A percentile compares a stretch with the other conserved stretches of the same genome.
phyloP scores from a whole-genome alignment of 2,113 vertebrate genomes.

The Oxygymnocypris stewartii region DNA sequence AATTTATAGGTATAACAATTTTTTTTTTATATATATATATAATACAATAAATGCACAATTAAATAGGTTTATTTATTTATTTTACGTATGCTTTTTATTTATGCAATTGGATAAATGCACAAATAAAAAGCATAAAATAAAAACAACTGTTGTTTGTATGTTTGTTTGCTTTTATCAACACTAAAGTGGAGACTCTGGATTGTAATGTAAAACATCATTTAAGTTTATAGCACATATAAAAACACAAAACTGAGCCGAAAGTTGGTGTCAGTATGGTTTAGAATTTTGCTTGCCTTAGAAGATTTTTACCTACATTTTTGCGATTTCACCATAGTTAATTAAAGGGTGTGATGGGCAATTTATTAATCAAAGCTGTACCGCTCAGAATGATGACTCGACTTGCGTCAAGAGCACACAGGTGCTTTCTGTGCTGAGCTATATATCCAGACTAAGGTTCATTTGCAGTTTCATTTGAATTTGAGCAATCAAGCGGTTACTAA shows the following conservation, averaged over 20 bases:
- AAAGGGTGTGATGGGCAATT: neutral
- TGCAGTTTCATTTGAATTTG: neutral
- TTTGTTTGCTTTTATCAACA: neutral
- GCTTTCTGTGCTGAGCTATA: conserved; percentile 53
- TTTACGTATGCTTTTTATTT: neutral
- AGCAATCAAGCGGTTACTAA: neutral
- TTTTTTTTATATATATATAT: no score
- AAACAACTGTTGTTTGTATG: neutral
- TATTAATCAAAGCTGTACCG: neutral
- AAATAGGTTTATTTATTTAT: neutral
- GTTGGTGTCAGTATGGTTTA: neutral
- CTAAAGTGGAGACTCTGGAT: neutral
- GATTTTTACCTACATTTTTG: neutral
- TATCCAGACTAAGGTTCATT: conserved; percentile 28
- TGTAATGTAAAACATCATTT: neutral
- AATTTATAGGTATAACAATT: neutral
- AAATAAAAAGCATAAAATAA: neutral
- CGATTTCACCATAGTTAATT: neutral
- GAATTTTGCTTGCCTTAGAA: neutral
- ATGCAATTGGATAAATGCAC: neutral
- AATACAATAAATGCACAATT: neutral
- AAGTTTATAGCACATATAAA: neutral
- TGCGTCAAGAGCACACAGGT: conserved; percentile 59
- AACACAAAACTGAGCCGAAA: neutral
- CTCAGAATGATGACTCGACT: conserved; percentile 11